These are phyloP conservation scores for Gerris buenoi DNA, from an alignment of 1,140 invertebrate species.

Conservation along the genomic window DNA sequence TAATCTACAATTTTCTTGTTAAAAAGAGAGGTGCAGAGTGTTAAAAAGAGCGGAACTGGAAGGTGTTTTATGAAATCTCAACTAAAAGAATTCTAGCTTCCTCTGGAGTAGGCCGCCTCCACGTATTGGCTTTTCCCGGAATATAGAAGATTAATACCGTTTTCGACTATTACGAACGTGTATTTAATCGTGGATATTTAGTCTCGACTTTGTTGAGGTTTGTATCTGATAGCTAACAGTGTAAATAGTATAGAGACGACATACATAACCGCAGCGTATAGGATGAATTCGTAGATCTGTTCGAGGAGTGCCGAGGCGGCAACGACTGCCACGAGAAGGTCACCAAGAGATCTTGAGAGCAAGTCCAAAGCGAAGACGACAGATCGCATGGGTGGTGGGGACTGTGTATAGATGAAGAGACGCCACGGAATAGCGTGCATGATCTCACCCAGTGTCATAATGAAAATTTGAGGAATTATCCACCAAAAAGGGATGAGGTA, in stretches of 20 bases:
- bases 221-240: not conserved
- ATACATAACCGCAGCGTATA: not conserved
- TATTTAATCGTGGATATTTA: too few species aligned
- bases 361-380: not conserved
- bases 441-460: not conserved
- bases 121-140: too few species aligned
- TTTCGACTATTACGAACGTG: too few species aligned
- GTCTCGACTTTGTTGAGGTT: not conserved
- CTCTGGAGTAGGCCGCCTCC: too few species aligned
- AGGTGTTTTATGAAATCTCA: too few species aligned
- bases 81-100: too few species aligned
- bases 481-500: not conserved
- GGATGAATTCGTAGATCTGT: not conserved
- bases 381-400: not conserved
- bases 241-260: not conserved
- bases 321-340: not conserved
- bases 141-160: too few species aligned
- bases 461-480: not conserved
- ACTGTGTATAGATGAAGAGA: not conserved
- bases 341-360: not conserved
- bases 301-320: not conserved
- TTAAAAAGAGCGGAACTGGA: too few species aligned
- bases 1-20: too few species aligned
- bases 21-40: too few species aligned
- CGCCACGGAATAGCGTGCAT: conserved; percentile 1